phyloP scores from a whole-genome alignment of 2,113 vertebrate species.

The Thryonomys swinderianus region DNA sequence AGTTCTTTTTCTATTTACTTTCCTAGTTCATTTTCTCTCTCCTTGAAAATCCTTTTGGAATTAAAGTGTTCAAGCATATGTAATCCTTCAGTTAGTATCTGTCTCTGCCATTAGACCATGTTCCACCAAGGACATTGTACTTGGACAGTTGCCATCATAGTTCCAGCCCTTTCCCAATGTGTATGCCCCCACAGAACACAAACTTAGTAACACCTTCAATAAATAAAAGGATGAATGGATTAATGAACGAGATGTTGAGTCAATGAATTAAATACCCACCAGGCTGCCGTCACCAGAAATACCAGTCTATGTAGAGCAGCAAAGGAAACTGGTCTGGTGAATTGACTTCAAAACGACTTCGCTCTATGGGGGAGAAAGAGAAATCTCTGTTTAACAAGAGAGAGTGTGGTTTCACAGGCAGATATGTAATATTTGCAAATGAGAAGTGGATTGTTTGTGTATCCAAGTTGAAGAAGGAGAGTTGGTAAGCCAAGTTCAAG shows the following conservation, averaged over 20 bases:
- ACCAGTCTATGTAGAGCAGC: not conserved
- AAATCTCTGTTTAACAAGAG: conserved; percentile 60
- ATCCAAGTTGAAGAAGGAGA: conserved; percentile 43
- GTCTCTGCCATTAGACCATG: not conserved
- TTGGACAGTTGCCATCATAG: not conserved
- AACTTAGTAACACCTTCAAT: not conserved
- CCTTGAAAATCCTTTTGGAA: conserved; percentile 3
- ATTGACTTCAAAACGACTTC: conserved; percentile 26
- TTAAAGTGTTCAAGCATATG: not conserved
- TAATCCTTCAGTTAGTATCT: not conserved
- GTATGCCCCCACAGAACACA: not conserved
- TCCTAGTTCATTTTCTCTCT: not conserved
- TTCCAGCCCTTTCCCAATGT: not conserved
- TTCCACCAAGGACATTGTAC: not conserved
- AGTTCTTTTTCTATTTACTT: not conserved
- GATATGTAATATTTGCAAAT: conserved; percentile 73
- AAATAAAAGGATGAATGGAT: not conserved
- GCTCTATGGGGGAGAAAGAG: conserved; percentile 45
- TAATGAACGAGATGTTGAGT: not conserved
- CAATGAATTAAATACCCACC: not conserved
- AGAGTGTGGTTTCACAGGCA: conserved; percentile 63
- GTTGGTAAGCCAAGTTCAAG: conserved; percentile 65
- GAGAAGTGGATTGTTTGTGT: conserved; percentile 72
- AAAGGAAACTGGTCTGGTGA: not conserved
- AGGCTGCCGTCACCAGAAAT: not conserved